Conservation (phyloP, 2,888 invertebrate species). For the Diogma glabrata region DNA sequence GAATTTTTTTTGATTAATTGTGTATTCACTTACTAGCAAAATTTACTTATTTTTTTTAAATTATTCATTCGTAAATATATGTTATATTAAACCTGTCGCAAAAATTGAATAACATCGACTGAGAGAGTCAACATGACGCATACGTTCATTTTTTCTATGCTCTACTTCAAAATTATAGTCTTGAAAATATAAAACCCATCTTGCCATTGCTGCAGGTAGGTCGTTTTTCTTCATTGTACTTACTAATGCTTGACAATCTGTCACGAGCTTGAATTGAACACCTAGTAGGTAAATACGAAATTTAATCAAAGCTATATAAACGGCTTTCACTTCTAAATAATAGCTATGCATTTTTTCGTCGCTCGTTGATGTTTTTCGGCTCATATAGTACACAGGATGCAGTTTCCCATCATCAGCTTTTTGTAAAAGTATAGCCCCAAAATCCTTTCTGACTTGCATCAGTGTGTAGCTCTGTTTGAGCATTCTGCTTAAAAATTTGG, state of each 20-base stretch:
- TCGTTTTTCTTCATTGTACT: not conserved
- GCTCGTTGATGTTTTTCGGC: not conserved
- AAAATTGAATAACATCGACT: no score
- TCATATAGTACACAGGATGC: conserved; percentile 1
- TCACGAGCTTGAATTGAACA: not conserved
- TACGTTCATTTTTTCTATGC: not conserved
- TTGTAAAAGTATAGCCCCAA: not conserved
- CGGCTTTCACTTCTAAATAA: not conserved
- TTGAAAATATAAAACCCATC: not conserved
- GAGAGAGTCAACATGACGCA: not conserved
- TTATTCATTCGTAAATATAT: no score
- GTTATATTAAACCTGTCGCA: no score
- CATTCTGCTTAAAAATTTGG: not conserved
- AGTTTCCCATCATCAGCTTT: not conserved
- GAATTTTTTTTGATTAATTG: no score
- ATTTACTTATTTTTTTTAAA: no score
- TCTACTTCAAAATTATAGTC: not conserved
- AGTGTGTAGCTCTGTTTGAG: not conserved
- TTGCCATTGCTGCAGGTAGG: no score
- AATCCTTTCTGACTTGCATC: not conserved
- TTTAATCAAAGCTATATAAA: not conserved
- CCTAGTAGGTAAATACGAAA: not conserved
- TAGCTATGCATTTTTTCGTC: not conserved
- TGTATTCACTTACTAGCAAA: no score
- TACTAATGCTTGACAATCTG: not conserved